Base-by-base conservation (phyloP, 2,888 invertebrate species). In the Synanthedon tipuliformis region DNA sequence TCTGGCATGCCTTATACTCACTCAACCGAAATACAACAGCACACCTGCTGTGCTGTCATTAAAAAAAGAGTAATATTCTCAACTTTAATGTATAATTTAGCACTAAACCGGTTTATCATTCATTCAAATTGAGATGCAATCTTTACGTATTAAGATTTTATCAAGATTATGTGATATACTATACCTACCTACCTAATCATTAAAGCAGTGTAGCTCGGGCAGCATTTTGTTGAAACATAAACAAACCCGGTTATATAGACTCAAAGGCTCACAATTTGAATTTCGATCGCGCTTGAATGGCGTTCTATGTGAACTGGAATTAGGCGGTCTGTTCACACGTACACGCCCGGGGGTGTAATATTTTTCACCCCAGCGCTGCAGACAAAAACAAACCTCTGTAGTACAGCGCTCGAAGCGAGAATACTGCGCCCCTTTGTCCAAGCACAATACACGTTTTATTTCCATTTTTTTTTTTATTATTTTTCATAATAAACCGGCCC, bases 331-430 rank as follows among this genome's bases (percentile, higher is more conserved):
- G 64, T 68, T 69, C 71, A 72, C 71, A 69, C 73, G 71, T 66
- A 66, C 66, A 67, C 71, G 81, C 85, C 85, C 61, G 73, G 69
- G 86, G 85, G 86, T 86, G 85, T 81, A 82, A 85, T 83, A 82
- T 83, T 85, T 85, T 85, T 83, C 85, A 73, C 86, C 84, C 86
- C 69, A 71, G 58, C 67, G 55, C 60, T 59, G 58, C 66, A 63
- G 51, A 55, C 55, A 53, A 55, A 55, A 55, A 55, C 55, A 55
- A 40, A 52, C 40, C 27, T 70, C 69, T 13, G 34, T 4, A 68
- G 34, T 12, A 68, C 10, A 64, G 45, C 52, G 62, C 71, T 74
- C 67, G 69, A 68, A 55, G 53, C 50, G 56, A 54, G 54, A 56
- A 56, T 53, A 54, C 51, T 52, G 54, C 54, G 48, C 51, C 53